Conservation (phyloP, 2,888 invertebrate genomes). For the Pantelozetes paolii region DNA sequence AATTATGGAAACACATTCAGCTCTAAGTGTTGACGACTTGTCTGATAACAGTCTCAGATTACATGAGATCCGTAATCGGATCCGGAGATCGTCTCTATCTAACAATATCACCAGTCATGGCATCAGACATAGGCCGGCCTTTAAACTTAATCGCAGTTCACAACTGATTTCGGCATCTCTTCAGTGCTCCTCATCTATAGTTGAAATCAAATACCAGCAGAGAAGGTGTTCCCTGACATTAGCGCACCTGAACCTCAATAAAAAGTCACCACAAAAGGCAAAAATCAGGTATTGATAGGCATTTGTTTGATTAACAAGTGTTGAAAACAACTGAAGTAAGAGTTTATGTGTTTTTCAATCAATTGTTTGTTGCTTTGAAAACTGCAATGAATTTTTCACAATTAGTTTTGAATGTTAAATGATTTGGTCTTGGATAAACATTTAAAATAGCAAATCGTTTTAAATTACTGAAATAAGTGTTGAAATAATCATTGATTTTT, state of each 20-base stretch:
- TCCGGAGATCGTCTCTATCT: not conserved
- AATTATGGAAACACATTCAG: not conserved
- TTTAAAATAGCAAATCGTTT: no score
- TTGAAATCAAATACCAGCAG: slow-evolving; percentile 3
- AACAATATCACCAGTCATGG: not conserved
- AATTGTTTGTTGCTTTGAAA: no score
- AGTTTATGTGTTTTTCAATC: not conserved
- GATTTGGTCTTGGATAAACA: no score
- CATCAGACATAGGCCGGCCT: slow-evolving; percentile 12
- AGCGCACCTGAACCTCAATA: not conserved
- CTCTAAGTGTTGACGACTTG: not conserved
- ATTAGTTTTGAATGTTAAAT: no score
- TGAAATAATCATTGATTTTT: no score
- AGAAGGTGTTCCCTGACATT: slow-evolving; percentile 8
- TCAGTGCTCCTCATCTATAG: not conserved
- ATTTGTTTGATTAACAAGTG: no score
- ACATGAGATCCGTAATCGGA: not conserved
- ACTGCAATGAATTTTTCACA: no score
- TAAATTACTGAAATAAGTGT: no score
- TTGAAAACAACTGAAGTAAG: not conserved
- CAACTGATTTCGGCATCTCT: not conserved
- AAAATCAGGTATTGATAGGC: no score
- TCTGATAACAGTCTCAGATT: not conserved
- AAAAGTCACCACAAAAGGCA: not conserved
- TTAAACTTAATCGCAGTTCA: not conserved